phyloP scores from a whole-genome alignment of 2,888 invertebrate genomes.

The Drosophila multiciliata region DNA sequence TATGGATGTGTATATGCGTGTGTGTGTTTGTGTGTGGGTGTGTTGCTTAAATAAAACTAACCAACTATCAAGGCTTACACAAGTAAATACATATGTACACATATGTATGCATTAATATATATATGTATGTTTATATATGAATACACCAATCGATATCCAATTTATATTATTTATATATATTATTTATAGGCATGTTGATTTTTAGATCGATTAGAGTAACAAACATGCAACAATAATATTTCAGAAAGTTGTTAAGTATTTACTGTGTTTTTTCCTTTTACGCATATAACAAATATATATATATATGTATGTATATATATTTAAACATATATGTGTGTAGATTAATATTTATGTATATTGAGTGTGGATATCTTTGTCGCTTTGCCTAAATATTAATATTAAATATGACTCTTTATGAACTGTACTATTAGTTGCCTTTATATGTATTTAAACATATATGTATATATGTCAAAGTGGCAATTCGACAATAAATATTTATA shows the following conservation, averaged over 20 bases:
- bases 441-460: background rate
- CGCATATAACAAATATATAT: background rate
- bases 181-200: constrained; percentile 2
- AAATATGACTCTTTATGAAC: constrained; percentile 53
- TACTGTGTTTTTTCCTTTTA: constrained; percentile 1
- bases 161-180: constrained; percentile 5
- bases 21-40: constrained; percentile 31
- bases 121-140: constrained; percentile 3
- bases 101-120: constrained; percentile 18
- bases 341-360: constrained; percentile 12
- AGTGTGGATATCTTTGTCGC: constrained; percentile 6
- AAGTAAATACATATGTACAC: constrained; percentile 17
- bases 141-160: constrained; percentile 2
- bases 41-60: constrained; percentile 60
- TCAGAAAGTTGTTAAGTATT: constrained; percentile 15
- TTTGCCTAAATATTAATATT: constrained; percentile 6
- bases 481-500: background rate
- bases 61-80: constrained; percentile 60
- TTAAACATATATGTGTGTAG: background rate
- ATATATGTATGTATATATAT: background rate
- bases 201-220: constrained; percentile 9
- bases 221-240: constrained; percentile 24
- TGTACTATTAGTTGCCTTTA: constrained; percentile 36
- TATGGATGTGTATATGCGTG: constrained; percentile 10
- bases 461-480: background rate